Evolutionary conservation across 2,797 vertebrate genomes (phyloP).

Genomic region (Bryconaethiops microstoma): DNA sequence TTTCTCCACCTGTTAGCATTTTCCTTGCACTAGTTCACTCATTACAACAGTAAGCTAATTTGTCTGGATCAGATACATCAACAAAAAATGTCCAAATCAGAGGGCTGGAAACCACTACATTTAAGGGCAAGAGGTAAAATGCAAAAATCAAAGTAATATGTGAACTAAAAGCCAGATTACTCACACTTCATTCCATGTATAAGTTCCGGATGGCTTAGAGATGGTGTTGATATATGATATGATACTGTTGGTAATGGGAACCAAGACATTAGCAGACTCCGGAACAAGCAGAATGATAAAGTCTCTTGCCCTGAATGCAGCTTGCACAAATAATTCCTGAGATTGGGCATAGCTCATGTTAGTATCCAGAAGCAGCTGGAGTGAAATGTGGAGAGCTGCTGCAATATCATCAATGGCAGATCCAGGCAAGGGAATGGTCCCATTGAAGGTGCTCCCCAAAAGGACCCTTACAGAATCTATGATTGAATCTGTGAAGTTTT

Average conservation of each 20-base stretch:
- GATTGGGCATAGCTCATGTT: constrained; percentile 60
- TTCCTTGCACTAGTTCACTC: too few species aligned
- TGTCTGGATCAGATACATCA: too few species aligned
- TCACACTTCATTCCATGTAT: constrained; percentile 74
- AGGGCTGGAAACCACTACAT: neutral
- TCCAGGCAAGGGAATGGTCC: constrained; percentile 23
- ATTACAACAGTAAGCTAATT: too few species aligned
- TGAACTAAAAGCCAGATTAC: constrained; percentile 46
- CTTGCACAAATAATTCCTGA: constrained; percentile 58
- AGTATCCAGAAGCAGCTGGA: constrained; percentile 63
- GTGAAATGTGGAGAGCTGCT: constrained; percentile 55
- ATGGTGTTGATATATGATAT: constrained; percentile 67
- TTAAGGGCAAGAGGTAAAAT: neutral
- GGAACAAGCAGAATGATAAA: constrained; percentile 59
- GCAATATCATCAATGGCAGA: constrained; percentile 58
- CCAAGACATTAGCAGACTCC: constrained; percentile 54
- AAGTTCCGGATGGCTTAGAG: constrained; percentile 50
- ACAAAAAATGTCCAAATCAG: neutral
- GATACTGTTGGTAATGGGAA: constrained; percentile 54
- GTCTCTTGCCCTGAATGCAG: constrained; percentile 57
- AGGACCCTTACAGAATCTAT: constrained; percentile 52
- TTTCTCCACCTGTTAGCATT: too few species aligned
- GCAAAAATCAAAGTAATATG: neutral
- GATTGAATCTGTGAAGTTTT: constrained; percentile 63
- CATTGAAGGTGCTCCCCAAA: constrained; percentile 49